Base-by-base conservation (phyloP, 2,888 invertebrate species). In the Lobophora halterata region DNA sequence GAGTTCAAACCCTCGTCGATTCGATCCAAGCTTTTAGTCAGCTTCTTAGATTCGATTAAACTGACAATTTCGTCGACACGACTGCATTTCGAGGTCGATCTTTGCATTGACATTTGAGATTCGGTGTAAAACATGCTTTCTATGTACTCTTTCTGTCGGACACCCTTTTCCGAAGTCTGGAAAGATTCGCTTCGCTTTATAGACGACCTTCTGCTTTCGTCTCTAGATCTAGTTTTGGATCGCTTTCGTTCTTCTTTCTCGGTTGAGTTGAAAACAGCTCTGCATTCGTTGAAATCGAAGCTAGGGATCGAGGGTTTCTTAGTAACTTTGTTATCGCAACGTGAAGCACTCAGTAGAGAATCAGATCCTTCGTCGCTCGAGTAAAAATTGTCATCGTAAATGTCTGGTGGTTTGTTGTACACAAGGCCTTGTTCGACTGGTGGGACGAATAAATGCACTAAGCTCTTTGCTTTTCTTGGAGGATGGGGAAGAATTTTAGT, bases 401-500 rank as follows among this genome's bases (percentile, higher is more conserved):
- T 65, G 47, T 87, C 79, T 31, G 77, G 76, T 50, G 81, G 89
- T 71, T 81, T 90, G 69, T 71, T 89, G 68, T 88, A 90, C 40
- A 89, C 71, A 11, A 89, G 61, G 31, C 88, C 88, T 61, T 90
- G 77, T 10, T 92, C 93, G 8, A 89, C 89, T 2, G 89, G 85
- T 46, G 91, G 90, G 24, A 91, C 86, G 58, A 92, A 91, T 27
- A 93, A 78, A 71, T 93, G 93, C 2, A 92, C 89, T 30, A 94
- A 71, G 34, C 93, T 94, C 37, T 92, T 90, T 0, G 93, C 89
- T 69, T 93, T 92, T 50, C 94, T 88, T 0, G 95, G 95, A 26
- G 95, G 95, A 67, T 94, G 94, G 0, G 95, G 95, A 32, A 94
- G 89, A 36, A 95, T 89, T 70, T 93, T 93, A 0, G 90, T 91